phyloP scores from a whole-genome alignment of 2,888 invertebrate genomes.

The Therioaphis trifolii region DNA sequence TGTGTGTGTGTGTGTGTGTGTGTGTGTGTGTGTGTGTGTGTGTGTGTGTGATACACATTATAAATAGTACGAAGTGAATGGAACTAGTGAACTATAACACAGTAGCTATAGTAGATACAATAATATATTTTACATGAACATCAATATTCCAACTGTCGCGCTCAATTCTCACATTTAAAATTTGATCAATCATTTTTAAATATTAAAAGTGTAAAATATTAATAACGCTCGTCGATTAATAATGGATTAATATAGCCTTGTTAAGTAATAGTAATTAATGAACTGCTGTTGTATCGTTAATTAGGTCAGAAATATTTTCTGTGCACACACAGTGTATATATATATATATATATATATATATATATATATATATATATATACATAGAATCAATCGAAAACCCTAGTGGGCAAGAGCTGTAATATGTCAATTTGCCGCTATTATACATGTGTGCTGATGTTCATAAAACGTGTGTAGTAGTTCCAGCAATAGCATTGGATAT shows the following conservation, averaged over 20 bases:
- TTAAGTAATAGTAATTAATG: constrained; percentile 50
- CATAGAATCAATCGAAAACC: constrained; percentile 37
- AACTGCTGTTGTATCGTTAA: constrained; percentile 30
- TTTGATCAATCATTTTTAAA: constrained; percentile 6
- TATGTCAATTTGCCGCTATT: background rate
- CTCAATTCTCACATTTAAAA: background rate
- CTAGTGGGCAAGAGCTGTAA: background rate
- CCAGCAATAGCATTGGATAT: constrained; percentile 51
- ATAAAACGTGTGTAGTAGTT: background rate
- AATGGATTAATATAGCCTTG: constrained; percentile 56
- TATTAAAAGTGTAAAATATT: background rate
- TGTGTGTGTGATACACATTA: background rate
- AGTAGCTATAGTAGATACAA: too few relatives aligned
- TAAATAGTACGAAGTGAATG: background rate
- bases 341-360: background rate
- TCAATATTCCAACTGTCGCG: background rate
- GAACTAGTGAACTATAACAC: background rate
- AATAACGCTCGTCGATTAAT: constrained; percentile 19
- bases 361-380: background rate
- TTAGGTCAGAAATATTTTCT: constrained; percentile 54
- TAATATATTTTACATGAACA: background rate
- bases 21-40: background rate
- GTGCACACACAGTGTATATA: background rate
- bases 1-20: background rate
- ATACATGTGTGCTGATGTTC: background rate